A percentile compares a stretch with the other conserved stretches of the same genome.
These are phyloP conservation scores for Hydrozoanthus gracilis DNA, from an alignment of 92 coral and sea anemone genomes.

Conservation along the genomic window DNA sequence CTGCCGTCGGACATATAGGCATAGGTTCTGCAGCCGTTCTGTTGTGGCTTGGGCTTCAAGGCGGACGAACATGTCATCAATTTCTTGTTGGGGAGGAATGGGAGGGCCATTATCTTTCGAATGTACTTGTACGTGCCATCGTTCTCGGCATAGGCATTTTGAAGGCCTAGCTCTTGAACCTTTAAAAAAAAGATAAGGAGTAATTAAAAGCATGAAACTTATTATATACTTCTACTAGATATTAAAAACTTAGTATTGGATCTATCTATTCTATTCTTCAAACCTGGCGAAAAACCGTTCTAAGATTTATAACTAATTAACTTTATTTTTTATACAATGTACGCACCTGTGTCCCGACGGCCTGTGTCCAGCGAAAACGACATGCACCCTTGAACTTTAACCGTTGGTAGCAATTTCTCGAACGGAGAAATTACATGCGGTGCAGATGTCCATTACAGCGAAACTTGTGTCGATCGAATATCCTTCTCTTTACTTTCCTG, in stretches of 20 bases:
- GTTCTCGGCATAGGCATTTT: neutral
- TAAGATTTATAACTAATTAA: neutral
- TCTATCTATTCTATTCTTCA: no score
- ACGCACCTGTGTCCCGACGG: constrained; percentile 44
- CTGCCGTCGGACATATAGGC: neutral
- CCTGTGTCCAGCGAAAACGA: constrained; percentile 18
- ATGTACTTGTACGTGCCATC: neutral
- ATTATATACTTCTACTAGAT: neutral
- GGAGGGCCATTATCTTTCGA: no score
- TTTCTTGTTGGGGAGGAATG: no score
- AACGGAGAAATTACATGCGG: no score
- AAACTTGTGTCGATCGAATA: no score
- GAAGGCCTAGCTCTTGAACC: constrained; percentile 34
- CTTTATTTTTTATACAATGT: neutral
- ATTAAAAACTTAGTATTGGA: no score
- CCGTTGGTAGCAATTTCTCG: constrained; percentile 30
- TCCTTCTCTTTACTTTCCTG: no score
- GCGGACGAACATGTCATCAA: neutral
- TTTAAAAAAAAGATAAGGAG: neutral
- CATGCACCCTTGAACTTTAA: neutral
- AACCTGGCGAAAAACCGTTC: neutral
- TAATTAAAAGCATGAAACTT: no score
- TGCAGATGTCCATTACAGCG: no score
- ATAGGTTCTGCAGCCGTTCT: neutral
- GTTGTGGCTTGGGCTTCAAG: neutral